Evolutionary conservation across 2,888 invertebrate genomes (phyloP), one percentile per base, ranked within the genome.

Genomic region (Allophyes oxyacanthae): DNA sequence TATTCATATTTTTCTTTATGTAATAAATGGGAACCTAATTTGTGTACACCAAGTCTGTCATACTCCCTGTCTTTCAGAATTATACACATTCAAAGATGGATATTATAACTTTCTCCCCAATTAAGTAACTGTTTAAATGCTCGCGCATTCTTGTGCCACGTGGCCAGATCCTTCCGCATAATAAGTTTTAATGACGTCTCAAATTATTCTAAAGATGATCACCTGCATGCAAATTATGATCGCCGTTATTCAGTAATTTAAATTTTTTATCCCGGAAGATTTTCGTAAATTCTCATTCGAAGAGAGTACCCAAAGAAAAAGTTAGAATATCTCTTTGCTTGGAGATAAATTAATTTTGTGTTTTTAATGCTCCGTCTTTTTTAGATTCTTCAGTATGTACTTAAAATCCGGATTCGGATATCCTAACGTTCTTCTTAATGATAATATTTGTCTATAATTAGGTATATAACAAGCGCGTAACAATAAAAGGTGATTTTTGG

Each of bases 141-240:
- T 28, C 14, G 20, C 41, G 48, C 44, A 43, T 50, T 45, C 9
- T 45, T 43, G 43, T 48, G 38, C 36, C 56, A 57, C 69, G 32
- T 57, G 54, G 41, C 48, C 28, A 57, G 11, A 37, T 69, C 58
- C 72, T 63, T 74, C 61, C 37, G 38, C 64, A 57, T 77, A 75
- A 77, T 75, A 85, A 85, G 79, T 85, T 87, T 86, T 85, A 86
- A 84, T 81, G 82, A 86, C 69, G 78, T 68, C 81, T 69, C 50
- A 79, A 83, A 70, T 81, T 79, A 76, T 76, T 78, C 69, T 54
- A 46, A 65, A 67, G 74, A 72, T 80, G 77, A 83, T 82, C 80
- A 81, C 79, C 78, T 83, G 80, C 82, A 83, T 84, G 76, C 77
- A 82, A 80, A 85, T 81, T 73, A 77, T 77, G 64, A 70, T 70